Evolutionary conservation across 2,113 vertebrate species (phyloP).

Genomic region (Calidris pugnax): DNA sequence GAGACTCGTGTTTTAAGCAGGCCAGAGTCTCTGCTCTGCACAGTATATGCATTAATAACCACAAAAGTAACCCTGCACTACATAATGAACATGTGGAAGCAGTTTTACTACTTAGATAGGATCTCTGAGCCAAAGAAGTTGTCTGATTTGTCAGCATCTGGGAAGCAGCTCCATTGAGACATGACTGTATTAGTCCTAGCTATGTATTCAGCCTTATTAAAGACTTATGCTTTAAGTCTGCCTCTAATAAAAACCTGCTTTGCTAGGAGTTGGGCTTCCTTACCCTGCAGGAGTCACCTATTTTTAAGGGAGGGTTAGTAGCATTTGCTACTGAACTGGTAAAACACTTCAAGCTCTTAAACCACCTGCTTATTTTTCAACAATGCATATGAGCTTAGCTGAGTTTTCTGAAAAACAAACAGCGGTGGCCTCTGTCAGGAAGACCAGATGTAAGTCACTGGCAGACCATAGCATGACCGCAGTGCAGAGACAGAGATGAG

Average conservation of each 20-base stretch:
- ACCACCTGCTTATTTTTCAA: neutral
- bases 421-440: neutral
- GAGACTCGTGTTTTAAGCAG: neutral
- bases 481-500: neutral
- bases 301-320: neutral
- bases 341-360: neutral
- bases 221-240: constrained; percentile 40
- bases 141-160: constrained; percentile 69
- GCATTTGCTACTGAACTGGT: neutral
- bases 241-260: constrained; percentile 35
- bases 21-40: neutral
- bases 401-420: neutral
- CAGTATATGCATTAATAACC: constrained; percentile 32
- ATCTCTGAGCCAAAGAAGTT: constrained; percentile 41
- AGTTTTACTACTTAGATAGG: constrained; percentile 37
- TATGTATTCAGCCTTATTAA: constrained; percentile 31
- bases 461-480: fast-evolving
- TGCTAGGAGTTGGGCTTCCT: neutral
- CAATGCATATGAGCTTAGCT: neutral
- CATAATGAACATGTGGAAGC: constrained; percentile 65
- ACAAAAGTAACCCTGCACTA: constrained; percentile 7
- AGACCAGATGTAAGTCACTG: neutral
- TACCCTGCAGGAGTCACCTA: neutral
- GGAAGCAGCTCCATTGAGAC: constrained; percentile 57
- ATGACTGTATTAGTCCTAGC: constrained; percentile 19